Evolutionary conservation across 2,113 vertebrate species (phyloP), one percentile per base, ranked within the genome.

Genomic region (Petaurus breviceps): DNA sequence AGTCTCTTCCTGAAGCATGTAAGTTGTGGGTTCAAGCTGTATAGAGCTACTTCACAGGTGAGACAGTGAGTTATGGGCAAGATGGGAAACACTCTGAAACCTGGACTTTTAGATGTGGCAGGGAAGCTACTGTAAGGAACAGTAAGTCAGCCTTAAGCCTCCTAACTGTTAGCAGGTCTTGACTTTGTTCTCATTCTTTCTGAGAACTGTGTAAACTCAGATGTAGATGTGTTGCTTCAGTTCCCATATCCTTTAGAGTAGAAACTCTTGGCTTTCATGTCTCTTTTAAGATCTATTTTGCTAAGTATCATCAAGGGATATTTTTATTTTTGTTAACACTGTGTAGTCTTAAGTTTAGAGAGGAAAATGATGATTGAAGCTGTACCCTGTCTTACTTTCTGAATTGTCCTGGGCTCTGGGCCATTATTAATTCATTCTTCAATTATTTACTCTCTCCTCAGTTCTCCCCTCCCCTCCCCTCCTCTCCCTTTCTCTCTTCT

Each of bases 221-320:
- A 84, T 43, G 16, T 1, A 43, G 19, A 19, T 43, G 19, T 2
- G n/a, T 4, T 43, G 2, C 19, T n/a, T 19, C 3, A 1, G 1
- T n/a, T 14, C 14, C 16, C 61, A 77, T n/a, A 77, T n/a, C 3
- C 12, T 84, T n/a, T 22, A 84, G n/a, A 43, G 16, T 84, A 11
- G 19, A 84, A 84, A 23, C 43, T 6, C 16, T 84, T 84, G 68
- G 7, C 68, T 84, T 84, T 84, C 23, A 19, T 84, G 16, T 23
- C 7, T 84, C n/a, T 84, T 16, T 77, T n/a, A 84, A 84, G n/a
- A 84, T 84, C 68, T 19, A 43, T 84, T 84, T 84, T 77, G 12
- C 61, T n/a, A n/a, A 77, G 61, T 77, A 77, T 77, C 31, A 77
- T 19, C 31, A 23, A 84, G 37, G 2, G 68, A 84, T 84, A 43